Evolutionary conservation across 2,797 vertebrate genomes (phyloP), one percentile per base, ranked within the genome.

Genomic region (Ciconia nigra): DNA sequence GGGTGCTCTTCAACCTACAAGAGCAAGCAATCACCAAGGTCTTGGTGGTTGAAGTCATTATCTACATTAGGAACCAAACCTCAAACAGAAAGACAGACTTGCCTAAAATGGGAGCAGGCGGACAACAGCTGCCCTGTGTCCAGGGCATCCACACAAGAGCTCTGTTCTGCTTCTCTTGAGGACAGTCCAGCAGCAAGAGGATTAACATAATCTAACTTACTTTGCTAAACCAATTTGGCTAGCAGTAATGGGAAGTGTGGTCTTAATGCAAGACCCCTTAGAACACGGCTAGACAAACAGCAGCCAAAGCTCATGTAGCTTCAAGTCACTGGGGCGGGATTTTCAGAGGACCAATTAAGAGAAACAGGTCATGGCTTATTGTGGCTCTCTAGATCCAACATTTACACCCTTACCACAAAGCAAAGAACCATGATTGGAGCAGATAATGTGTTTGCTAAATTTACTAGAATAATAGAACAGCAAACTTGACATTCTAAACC

Each of bases 141-240:
- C 2, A 1, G 31, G 69, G 54, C 87, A 79, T 87, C 62, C 78
- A 69, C 72, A 76, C 55, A 17, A 5, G 13, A 86, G 57, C 80
- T 96, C 91, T 92, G 88, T 87, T 93, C 81, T 67, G 25, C 85
- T 70, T 93, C 84, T 84, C 94, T n/a, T 82, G 39, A 88, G 86
- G 77, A 80, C 66, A 51, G 59, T 33, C 83, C 72, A 61, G 72
- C 85, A 87, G 62, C 87, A 82, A 90, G 59, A 84, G 70, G 95
- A 97, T 96, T 91, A 97, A 73, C 35, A 69, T 89, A 96, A 98
- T 82, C 87, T 96, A 96, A 97, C 83, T 96, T 87, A 91, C 77
- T 93, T 66, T 71, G 91, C 94, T 93, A 96, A 98, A 83, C 47
- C 84, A 93, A 94, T 93, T 55, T 91, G 78, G 93, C 71, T 29